Percentiles rank a stretch among this genome's conserved stretches.
These are phyloP conservation scores for Cercopithecus petaurista DNA, from an alignment of 2,797 vertebrate genomes.

Conservation along the genomic window DNA sequence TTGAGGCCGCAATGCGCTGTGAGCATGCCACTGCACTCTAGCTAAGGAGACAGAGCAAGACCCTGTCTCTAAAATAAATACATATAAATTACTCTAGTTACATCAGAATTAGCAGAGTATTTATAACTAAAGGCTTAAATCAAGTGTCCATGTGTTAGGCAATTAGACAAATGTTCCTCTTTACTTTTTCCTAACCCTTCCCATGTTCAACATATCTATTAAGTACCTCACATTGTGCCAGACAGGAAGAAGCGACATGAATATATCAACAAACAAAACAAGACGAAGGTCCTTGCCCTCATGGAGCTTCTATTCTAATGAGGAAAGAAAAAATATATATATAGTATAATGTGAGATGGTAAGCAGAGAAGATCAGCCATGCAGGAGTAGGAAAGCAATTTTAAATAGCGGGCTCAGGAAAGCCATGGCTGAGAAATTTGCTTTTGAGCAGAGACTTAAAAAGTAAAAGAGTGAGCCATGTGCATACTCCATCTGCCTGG, in stretches of 20 bases:
- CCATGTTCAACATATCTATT: not conserved
- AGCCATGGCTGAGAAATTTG: not conserved
- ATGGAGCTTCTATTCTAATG: not conserved
- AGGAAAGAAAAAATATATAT: not conserved
- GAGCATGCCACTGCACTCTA: not conserved
- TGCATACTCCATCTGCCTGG: not conserved
- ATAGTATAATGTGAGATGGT: not conserved
- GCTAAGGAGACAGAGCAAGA: not conserved
- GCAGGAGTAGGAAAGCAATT: not conserved
- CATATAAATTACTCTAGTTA: not conserved
- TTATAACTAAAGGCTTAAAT: constrained; percentile 11
- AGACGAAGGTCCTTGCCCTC: not conserved
- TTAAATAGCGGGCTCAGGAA: not conserved
- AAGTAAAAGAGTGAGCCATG: not conserved
- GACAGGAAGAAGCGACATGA: not conserved
- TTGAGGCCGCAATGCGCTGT: not conserved
- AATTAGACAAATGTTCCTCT: not conserved
- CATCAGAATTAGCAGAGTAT: not conserved
- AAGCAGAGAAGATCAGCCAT: not conserved
- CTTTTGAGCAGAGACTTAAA: not conserved
- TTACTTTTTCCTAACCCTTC: not conserved
- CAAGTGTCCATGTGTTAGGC: not conserved
- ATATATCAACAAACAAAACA: not conserved
- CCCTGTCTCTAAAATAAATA: not conserved
- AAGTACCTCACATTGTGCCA: not conserved